Conservation (phyloP, 2,888 invertebrate genomes). For the Rhamphomyia laevipes region DNA sequence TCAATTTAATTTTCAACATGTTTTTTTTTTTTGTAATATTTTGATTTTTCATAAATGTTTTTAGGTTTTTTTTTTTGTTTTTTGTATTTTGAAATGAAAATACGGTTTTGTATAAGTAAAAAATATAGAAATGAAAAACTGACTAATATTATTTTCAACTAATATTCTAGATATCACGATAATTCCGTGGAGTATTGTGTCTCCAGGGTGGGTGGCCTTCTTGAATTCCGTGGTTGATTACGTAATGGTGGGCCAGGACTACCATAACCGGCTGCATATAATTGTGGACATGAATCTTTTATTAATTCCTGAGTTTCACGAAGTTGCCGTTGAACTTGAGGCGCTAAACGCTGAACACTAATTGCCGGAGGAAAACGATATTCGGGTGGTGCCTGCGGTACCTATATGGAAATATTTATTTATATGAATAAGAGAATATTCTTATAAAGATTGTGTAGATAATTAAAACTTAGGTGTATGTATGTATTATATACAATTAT, state of each 20-base stretch:
- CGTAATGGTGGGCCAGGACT: slow-evolving; percentile 38
- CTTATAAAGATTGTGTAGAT: too few relatives aligned
- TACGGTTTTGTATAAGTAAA: too few relatives aligned
- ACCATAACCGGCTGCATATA: slow-evolving; percentile 37
- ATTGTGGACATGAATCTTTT: slow-evolving; percentile 38
- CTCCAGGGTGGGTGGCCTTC: slow-evolving; percentile 39
- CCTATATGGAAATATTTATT: slow-evolving; percentile 12
- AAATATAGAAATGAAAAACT: background rate
- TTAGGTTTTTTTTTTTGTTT: too few relatives aligned
- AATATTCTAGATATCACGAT: slow-evolving; percentile 40
- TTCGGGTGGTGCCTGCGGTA: slow-evolving; percentile 29
- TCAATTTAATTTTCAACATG: too few relatives aligned
- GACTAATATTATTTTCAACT: slow-evolving; percentile 9
- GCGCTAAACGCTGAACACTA: slow-evolving; percentile 38
- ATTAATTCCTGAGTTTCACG: slow-evolving; percentile 40
- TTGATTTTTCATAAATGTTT: too few relatives aligned
- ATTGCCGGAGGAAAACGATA: slow-evolving; percentile 38
- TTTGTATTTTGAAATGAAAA: too few relatives aligned
- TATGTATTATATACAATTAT: background rate
- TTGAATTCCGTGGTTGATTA: slow-evolving; percentile 32
- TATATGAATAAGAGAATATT: too few relatives aligned
- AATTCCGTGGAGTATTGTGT: slow-evolving; percentile 40
- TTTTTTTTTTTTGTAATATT: too few relatives aligned
- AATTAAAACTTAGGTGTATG: too few relatives aligned
- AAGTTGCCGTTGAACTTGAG: slow-evolving; percentile 37